Base-by-base conservation (phyloP, 2,797 vertebrate species). In the Malurus leucopterus region DNA sequence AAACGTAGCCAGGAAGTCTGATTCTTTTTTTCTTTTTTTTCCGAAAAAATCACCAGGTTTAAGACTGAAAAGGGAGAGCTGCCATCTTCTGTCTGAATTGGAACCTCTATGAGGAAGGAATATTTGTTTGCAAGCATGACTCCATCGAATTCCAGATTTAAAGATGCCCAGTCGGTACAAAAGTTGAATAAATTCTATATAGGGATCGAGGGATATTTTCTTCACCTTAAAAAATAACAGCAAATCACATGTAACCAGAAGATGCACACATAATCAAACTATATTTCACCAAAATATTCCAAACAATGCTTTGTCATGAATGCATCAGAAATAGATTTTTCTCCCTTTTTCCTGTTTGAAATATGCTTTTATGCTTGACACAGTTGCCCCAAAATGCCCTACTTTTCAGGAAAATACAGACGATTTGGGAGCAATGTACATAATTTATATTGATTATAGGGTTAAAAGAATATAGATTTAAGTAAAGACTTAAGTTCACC, bases 1-100 rank as follows among this genome's bases (percentile, higher is more conserved):
- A 96, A 93, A 78, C 62, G 87, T 12, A 95, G 86, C 78, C 94
- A 96, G 78, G 72, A 95, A 95, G 76, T 94, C 80, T 92, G 75
- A 84, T 91, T 73, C 70, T 26, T 92, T 95, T 95, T 92, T 96
- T 36, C 11, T 36, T 36, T 36, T 36, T 36, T 36, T 36, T 36
- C 36, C 93, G 81, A 95, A 94, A 86, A 49, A 69, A 89, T 94
- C 72, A 71, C 68, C 65, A 67, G n/a, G 30, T 32, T 87, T 78
- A 57, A 85, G 46, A 84, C 91, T 71, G 47, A 81, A 96, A 84
- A 96, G 89, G 47, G 63, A 95, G 49, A 95, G 59, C 71, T 93
- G 80, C 81, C 90, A 93, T 92, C 94, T 93, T 91, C 93, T 91
- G 82, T 89, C 78, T 94, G 76, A 95, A 95, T 74, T 93, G 51